These are phyloP conservation scores for Candidula unifasciata DNA, from an alignment of 2,888 invertebrate species.

Conservation along the genomic window DNA sequence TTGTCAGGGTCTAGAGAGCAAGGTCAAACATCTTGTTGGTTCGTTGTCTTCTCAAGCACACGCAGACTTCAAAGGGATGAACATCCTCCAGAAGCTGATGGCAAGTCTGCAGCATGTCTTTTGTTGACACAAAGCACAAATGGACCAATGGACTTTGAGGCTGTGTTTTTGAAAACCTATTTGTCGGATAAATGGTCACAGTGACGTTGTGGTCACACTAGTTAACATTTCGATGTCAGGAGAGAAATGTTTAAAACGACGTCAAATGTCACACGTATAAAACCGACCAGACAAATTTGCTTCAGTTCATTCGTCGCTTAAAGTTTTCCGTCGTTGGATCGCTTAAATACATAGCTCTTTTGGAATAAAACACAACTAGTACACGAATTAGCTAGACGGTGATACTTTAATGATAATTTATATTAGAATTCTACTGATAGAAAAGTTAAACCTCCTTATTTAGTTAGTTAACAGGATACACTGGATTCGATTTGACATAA, in stretches of 20 bases:
- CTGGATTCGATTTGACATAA: no score
- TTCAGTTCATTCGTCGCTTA: no score
- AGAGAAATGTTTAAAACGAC: neutral
- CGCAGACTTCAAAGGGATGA: neutral
- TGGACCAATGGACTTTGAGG: neutral
- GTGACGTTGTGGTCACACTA: no score
- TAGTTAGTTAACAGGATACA: no score
- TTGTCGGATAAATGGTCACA: neutral
- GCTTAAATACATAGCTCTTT: no score
- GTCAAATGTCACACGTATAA: neutral
- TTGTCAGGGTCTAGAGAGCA: neutral
- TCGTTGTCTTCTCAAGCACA: neutral
- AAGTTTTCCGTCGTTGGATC: no score
- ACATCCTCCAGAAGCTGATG: neutral
- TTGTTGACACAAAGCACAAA: slow-evolving; percentile 2
- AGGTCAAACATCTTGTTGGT: slow-evolving; percentile 22
- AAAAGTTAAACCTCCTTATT: no score
- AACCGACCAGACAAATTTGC: neutral
- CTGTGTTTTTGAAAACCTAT: slow-evolving; percentile 4
- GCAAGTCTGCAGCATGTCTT: neutral
- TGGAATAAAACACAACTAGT: no score
- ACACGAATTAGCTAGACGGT: no score
- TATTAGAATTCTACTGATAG: no score
- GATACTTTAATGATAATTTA: no score
- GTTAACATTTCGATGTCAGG: no score